Base-by-base conservation (phyloP, 2,888 invertebrate genomes). In the Dorcus hopei region DNA sequence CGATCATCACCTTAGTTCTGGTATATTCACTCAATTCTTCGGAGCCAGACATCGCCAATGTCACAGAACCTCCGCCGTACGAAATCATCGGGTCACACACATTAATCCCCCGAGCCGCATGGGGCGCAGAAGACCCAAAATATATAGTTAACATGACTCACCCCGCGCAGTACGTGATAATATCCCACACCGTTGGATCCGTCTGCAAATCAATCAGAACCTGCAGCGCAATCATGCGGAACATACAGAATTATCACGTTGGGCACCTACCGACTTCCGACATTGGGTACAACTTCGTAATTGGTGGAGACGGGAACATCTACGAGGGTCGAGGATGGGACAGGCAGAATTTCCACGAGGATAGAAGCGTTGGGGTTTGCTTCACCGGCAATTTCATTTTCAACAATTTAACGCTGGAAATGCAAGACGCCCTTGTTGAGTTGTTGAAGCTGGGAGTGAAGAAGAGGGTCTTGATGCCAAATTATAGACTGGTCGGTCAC, bases 291-390 rank as follows among this genome's bases (percentile, higher is more conserved):
- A 79, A 76, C 64, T 83, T 81, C 60, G 65, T 84, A 65, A 78
- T 86, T 53, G 84, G 83, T 5, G 80, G 81, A 39, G 85, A 85
- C 72, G 84, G 82, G 6, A 78, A 78, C 60, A 73, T 83, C 38
- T 84, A 82, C 67, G 80, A 80, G 49, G 83, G 82, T 33, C 76
- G 83, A 58, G 82, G 82, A 61, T 83, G 80, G 82, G 76, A 79
- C 58, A 76, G 74, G 42, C 77, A 79, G 50, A 85, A 84, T 58
- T 80, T 82, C 39, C 83, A 83, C 70, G 70, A 69, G 49, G 69
- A 67, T 49, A 76, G 77, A 54, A 77, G 79, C 47, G 73, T 83
- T 59, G 79, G 79, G 3, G 74, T 83, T 41, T 77, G 78, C 57
- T 80, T 82, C 64, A 78, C 83, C 70, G 83, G 83, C 19, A 79